Conservation (phyloP, 2,113 vertebrate genomes). For the Cynocephalus volans region DNA sequence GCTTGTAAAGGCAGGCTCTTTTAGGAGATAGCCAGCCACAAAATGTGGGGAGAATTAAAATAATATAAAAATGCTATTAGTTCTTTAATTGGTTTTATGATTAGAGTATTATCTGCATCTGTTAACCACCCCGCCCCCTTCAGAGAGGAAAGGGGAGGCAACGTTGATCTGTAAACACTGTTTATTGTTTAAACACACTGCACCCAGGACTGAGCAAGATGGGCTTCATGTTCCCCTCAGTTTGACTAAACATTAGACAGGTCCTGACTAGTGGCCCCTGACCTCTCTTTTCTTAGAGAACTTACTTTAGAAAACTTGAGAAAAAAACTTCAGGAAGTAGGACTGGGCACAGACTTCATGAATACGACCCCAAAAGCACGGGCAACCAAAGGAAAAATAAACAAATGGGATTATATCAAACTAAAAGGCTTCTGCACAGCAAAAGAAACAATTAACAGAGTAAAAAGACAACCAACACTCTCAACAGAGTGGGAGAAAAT, state of each 20-base stretch:
- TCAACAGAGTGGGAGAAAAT: too few relatives aligned
- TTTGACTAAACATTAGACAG: not conserved
- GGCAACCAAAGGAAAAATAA: too few relatives aligned
- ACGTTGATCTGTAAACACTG: rapidly evolving
- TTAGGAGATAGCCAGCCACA: not conserved
- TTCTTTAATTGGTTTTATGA: not conserved
- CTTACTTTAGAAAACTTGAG: not conserved
- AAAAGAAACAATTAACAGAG: too few relatives aligned
- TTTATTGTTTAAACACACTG: not conserved
- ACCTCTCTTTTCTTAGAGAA: not conserved
- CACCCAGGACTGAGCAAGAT: not conserved
- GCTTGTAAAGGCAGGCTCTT: not conserved
- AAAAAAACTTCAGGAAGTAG: too few relatives aligned
- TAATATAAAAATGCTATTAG: not conserved
- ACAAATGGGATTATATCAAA: too few relatives aligned
- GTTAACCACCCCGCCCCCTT: not conserved
- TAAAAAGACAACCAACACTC: too few relatives aligned
- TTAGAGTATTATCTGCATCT: not conserved
- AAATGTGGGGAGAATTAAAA: not conserved
- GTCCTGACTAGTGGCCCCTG: not conserved
- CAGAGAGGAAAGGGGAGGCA: not conserved
- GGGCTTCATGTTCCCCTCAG: not conserved
- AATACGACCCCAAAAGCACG: too few relatives aligned
- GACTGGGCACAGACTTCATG: too few relatives aligned
- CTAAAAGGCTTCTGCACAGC: too few relatives aligned